Percentiles rank a stretch among this genome's conserved stretches.
Evolutionary conservation across 35 echinoderm and acorn worm genomes (phyloP).

Genomic region (Lytechinus pictus): DNA sequence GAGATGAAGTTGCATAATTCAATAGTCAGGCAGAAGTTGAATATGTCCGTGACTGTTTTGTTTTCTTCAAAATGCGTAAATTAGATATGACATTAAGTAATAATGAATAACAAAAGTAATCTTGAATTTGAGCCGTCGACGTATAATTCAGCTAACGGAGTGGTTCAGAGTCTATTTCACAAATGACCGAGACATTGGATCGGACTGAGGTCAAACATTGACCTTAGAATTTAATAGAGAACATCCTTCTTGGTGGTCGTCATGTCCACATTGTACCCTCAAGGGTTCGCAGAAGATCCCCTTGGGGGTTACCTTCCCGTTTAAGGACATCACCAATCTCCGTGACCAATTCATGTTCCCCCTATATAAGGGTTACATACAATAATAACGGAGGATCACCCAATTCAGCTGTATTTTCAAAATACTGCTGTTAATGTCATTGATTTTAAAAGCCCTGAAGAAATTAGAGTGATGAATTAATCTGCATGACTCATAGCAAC

Average conservation of each 20-base stretch:
- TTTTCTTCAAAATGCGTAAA: not conserved
- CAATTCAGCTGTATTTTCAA: too few relatives aligned
- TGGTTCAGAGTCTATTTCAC: not conserved
- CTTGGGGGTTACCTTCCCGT: not conserved
- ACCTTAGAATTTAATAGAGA: not conserved
- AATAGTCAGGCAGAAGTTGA: not conserved
- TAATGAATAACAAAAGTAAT: not conserved
- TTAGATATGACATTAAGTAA: not conserved
- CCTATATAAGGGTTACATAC: not conserved
- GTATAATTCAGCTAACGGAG: not conserved
- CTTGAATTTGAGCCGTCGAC: not conserved
- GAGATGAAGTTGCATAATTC: too few relatives aligned
- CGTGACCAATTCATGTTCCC: not conserved
- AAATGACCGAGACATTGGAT: not conserved
- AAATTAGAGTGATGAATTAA: not conserved
- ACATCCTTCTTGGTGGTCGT: not conserved
- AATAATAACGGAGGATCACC: too few relatives aligned
- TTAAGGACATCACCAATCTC: not conserved
- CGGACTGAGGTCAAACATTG: not conserved
- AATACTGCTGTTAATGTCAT: too few relatives aligned
- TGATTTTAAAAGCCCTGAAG: not conserved
- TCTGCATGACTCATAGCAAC: not conserved
- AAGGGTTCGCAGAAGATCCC: not conserved
- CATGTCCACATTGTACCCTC: not conserved
- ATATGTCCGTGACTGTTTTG: not conserved